These are phyloP conservation scores for Prunella fulvescens DNA, from an alignment of 2,113 vertebrate genomes.

Conservation along the genomic window DNA sequence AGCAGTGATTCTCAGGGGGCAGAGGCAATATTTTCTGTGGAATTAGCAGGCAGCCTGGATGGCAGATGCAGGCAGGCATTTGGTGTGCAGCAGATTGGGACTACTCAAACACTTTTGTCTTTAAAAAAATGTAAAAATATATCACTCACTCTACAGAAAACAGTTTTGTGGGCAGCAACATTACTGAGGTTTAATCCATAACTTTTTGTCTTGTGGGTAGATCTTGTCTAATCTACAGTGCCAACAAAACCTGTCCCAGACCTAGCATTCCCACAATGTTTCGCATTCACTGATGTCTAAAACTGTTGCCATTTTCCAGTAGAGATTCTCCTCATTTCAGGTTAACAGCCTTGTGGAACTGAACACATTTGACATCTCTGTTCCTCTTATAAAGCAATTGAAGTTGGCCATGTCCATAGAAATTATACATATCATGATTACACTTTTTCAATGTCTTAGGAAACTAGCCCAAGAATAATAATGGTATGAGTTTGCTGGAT, in stretches of 20 bases:
- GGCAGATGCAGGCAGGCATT: background rate
- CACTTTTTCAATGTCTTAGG: background rate
- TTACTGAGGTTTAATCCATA: background rate
- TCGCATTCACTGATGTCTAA: background rate
- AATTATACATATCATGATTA: background rate
- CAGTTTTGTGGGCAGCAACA: background rate
- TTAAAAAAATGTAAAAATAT: background rate
- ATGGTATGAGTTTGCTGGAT: background rate
- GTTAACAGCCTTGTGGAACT: background rate
- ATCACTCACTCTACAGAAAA: background rate
- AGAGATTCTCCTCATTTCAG: background rate
- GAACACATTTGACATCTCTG: background rate
- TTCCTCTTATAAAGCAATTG: background rate
- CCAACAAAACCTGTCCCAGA: background rate
- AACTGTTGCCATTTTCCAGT: background rate
- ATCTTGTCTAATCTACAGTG: background rate
- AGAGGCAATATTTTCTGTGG: background rate
- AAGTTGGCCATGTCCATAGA: background rate
- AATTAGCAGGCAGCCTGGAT: background rate
- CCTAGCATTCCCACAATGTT: background rate
- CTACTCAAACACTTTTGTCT: background rate
- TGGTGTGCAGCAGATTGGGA: background rate
- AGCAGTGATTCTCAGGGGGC: background rate
- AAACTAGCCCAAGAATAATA: background rate
- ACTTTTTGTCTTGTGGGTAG: background rate